Base-by-base conservation (phyloP, 1,140 invertebrate species). In the Drosophila melanogaster region DNA sequence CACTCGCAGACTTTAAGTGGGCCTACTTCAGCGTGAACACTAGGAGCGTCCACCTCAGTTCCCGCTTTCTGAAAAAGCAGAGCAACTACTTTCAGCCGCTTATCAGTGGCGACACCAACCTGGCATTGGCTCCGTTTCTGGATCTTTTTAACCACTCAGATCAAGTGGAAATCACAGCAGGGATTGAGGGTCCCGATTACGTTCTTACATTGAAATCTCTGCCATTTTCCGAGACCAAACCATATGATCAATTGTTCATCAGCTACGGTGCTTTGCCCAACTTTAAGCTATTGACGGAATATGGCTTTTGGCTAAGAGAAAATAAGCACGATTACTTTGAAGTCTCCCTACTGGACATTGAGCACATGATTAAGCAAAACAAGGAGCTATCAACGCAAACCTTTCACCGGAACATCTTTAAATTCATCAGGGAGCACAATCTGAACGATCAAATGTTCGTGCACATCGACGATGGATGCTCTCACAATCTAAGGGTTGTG, bases 1-100 rank as follows among this genome's bases (percentile, higher is more conserved):
- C 77, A 75, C 79, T 90, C 40, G 69, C 91, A 26, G 81, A 76
- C 56, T 95, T 93, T 60, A 92, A 91, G 73, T 94, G 93, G 92
- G 94, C 94, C 1, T 97, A 96, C 93, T 95, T 95, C 80, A 93
- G 94, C 69, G 95, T 97, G 2, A 97, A 97, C 92, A 96, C 96
- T 1, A 93, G 97, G 77, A 95, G 95, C 56, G 94, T 97, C 19
- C 94, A 94, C 78, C 73, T 93, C 10, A 54, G 81, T 56, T 47
- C 77, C 7, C 84, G 81, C 15, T 78, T 81, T 26, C 12, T 90
- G 37, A 41, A 46, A 12, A 90, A 89, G 54, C 55, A 22, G 0
- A 55, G 60, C 26, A 71, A 40, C 17, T 65, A 79, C 24, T 91
- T 92, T n/a, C 72, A 81, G 35, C 8, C 40, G 11, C 83, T 93